These are phyloP conservation scores for Scaptomyza pallida DNA, from an alignment of 1,140 invertebrate species.

Conservation along the genomic window DNA sequence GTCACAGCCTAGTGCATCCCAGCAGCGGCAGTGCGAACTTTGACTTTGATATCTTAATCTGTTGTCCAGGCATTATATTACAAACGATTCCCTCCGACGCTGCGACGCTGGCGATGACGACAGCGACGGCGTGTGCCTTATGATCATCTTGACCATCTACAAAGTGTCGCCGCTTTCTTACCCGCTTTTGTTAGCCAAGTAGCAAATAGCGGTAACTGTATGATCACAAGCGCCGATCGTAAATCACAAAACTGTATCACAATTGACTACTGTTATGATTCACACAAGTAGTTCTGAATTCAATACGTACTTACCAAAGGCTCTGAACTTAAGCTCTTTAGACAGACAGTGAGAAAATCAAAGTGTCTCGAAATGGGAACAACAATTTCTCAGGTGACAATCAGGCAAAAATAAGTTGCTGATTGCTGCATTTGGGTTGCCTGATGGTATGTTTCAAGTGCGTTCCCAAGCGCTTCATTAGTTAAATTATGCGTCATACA, in stretches of 20 bases:
- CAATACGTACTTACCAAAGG: not conserved
- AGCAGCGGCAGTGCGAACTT: slow-evolving; percentile 67
- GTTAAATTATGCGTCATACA: slow-evolving; percentile 76
- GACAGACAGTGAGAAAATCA: not conserved
- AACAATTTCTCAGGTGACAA: slow-evolving; percentile 35
- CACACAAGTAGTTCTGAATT: slow-evolving; percentile 4
- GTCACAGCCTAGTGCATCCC: slow-evolving; percentile 71
- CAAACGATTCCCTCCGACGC: slow-evolving; percentile 18
- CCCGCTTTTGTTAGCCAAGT: slow-evolving; percentile 62
- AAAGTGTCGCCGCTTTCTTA: slow-evolving; percentile 67
- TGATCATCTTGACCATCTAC: slow-evolving; percentile 45
- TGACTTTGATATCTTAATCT: slow-evolving; percentile 81
- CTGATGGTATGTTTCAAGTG: slow-evolving; percentile 17
- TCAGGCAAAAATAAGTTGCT: slow-evolving; percentile 12
- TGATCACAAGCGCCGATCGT: slow-evolving; percentile 74
- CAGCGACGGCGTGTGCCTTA: slow-evolving; percentile 68
- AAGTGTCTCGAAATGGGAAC: not conserved
- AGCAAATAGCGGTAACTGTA: slow-evolving; percentile 73
- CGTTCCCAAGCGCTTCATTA: slow-evolving; percentile 63
- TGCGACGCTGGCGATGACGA: too few species aligned
- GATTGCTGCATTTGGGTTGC: not conserved
- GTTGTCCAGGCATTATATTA: slow-evolving; percentile 67
- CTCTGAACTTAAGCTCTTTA: not conserved
- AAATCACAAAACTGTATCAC: slow-evolving; percentile 29
- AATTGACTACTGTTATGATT: slow-evolving; percentile 55